Evolutionary conservation across 2,888 invertebrate species (phyloP).

Genomic region (Icerya purchasi): DNA sequence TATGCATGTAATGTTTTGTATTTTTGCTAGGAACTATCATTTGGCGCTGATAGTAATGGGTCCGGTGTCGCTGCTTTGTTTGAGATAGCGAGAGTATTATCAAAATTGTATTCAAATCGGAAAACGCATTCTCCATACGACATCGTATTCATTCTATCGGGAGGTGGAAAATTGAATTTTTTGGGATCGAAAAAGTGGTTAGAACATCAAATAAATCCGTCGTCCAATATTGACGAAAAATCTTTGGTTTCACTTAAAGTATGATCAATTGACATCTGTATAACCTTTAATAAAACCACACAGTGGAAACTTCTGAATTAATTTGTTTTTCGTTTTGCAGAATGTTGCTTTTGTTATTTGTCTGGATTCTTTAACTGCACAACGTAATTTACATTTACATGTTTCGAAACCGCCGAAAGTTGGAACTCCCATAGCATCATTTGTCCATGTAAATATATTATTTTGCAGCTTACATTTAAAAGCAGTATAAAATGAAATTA

Average conservation of each 20-base stretch:
- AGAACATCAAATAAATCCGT: constrained; percentile 69
- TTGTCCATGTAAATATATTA: constrained; percentile 27
- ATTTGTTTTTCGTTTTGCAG: constrained; percentile 28
- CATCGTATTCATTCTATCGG: constrained; percentile 69
- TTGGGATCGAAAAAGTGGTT: constrained; percentile 91
- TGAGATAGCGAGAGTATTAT: constrained; percentile 70
- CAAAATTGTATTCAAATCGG: constrained; percentile 55
- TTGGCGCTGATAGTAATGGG: constrained; percentile 80
- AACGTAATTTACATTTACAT: constrained; percentile 56
- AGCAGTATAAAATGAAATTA: too few species aligned
- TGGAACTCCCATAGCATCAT: constrained; percentile 40
- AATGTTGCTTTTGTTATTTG: constrained; percentile 79
- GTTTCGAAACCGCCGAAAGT: constrained; percentile 89
- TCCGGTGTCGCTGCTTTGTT: constrained; percentile 72
- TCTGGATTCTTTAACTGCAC: constrained; percentile 53
- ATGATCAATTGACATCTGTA: too few species aligned
- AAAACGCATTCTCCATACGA: constrained; percentile 52
- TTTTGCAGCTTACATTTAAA: too few species aligned
- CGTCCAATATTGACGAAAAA: constrained; percentile 27
- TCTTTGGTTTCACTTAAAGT: constrained; percentile 1
- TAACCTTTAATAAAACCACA: too few species aligned
- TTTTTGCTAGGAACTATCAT: constrained; percentile 48
- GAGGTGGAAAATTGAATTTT: constrained; percentile 82
- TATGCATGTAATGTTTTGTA: background rate
- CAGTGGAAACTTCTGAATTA: too few species aligned